Conservation (phyloP, 2,888 invertebrate genomes). For the Dynastes grantii region DNA sequence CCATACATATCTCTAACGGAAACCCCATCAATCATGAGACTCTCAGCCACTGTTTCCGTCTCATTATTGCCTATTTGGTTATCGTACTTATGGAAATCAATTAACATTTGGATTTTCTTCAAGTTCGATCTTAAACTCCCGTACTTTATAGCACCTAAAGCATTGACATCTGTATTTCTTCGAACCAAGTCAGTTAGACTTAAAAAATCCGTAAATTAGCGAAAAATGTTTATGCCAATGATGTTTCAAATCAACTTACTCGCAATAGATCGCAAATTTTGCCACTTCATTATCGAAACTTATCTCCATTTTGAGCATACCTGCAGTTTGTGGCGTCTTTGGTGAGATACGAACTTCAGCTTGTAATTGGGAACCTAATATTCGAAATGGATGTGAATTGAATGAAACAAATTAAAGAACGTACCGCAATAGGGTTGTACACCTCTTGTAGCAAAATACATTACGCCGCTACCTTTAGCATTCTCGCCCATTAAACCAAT, state of each 20-base stretch:
- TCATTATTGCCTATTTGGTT: constrained; percentile 15
- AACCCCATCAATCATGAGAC: constrained; percentile 41
- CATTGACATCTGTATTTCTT: constrained; percentile 40
- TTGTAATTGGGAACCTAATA: constrained; percentile 72
- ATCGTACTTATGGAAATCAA: constrained; percentile 38
- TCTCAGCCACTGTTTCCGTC: constrained; percentile 25
- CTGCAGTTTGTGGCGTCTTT: constrained; percentile 68
- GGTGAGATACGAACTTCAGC: constrained; percentile 70
- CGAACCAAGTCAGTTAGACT: constrained; percentile 45
- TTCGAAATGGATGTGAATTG: constrained; percentile 44
- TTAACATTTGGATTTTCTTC: constrained; percentile 47
- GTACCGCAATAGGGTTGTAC: constrained; percentile 74
- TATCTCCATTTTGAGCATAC: constrained; percentile 70
- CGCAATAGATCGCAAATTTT: constrained; percentile 70
- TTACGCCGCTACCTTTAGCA: constrained; percentile 71
- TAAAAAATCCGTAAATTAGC: constrained; percentile 52
- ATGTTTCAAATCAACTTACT: constrained; percentile 67
- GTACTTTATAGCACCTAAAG: constrained; percentile 32
- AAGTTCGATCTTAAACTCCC: constrained; percentile 34
- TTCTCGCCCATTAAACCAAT: constrained; percentile 68
- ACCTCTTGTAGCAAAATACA: constrained; percentile 73
- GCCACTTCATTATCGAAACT: constrained; percentile 67
- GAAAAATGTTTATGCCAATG: background rate
- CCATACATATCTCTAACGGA: constrained; percentile 46
- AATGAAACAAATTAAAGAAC: constrained; percentile 42